Evolutionary conservation across 2,113 vertebrate species (phyloP), one percentile per base, ranked within the genome.

Genomic region (Leptocoma aspasia): DNA sequence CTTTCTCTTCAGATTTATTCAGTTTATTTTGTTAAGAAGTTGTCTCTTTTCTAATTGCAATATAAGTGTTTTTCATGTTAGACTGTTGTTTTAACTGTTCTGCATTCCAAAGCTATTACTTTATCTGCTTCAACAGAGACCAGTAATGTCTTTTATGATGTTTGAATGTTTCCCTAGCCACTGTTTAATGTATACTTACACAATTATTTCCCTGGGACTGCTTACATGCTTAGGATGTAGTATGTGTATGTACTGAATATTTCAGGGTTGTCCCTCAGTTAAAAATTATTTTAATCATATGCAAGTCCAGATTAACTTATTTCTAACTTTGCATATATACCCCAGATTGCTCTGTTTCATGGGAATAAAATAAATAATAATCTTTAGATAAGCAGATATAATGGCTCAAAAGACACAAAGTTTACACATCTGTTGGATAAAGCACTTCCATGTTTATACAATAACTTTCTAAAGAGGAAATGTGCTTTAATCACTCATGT

Each of bases 351-450:
- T 30, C 21, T 42, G 53, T 86, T 87, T 81, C 44, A 82, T 28
- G 37, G 22, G 57, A 93, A 89, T 78, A 82, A 82, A 86, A 59
- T 80, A 93, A 77, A 86, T 68, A 6, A 28, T 71, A 27, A 49
- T 90, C 37, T 78, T 84, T 64, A 90, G 69, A 94, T 94, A 93
- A 95, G 76, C 41, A 90, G 72, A 78, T 84, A 93, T 30, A 49
- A 68, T 47, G 41, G 63, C 49, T 86, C 30, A 68, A 96, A 90
- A 86, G 69, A 75, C 44, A 68, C 23, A 82, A 85, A 83, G 49
- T 85, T 94, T 95, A 68, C 53, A 82, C 90, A 96, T 96, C 76
- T 95, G 94, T n/a, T 93, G 76, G 45, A 83, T 93, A 86, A 97
- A 96, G 33, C 28, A 72, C 64, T 96, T 94, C 79, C 76, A 95